These are phyloP conservation scores for Arctopsyche grandis DNA, from an alignment of 1,140 invertebrate species.

Conservation along the genomic window DNA sequence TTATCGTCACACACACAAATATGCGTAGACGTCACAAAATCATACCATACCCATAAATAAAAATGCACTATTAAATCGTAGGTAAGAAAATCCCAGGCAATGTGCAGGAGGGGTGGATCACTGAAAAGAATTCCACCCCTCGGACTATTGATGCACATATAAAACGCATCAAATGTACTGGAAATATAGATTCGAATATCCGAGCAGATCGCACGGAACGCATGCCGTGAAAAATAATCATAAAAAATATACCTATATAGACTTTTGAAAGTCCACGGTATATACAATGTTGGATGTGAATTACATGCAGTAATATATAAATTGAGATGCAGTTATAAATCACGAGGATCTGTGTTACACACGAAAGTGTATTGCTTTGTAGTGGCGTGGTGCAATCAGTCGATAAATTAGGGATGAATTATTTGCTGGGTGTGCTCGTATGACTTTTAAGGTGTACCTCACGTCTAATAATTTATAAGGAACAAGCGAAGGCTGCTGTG, in stretches of 20 bases:
- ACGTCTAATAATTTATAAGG: conserved; percentile 45
- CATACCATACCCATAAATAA: background rate
- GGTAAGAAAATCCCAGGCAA: background rate
- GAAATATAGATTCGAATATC: conserved; percentile 20
- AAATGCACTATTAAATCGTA: background rate
- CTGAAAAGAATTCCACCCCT: background rate
- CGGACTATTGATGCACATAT: conserved; percentile 8
- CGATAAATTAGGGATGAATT: conserved; percentile 47
- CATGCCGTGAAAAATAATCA: background rate
- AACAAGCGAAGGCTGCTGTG: conserved; percentile 45
- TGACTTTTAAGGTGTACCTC: conserved; percentile 44
- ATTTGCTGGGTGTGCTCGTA: conserved; percentile 13
- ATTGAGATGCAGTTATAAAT: too few species aligned
- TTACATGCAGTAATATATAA: too few species aligned
- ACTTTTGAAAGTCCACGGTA: background rate
- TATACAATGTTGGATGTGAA: too few species aligned
- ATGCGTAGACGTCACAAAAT: background rate
- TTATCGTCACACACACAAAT: background rate
- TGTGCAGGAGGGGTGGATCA: background rate
- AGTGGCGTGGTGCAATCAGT: conserved; percentile 25
- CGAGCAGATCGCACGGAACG: conserved; percentile 11
- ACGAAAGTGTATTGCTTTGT: background rate
- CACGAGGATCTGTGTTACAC: background rate
- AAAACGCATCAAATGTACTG: conserved; percentile 14
- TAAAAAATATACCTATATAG: background rate